Evolutionary conservation across 1,140 invertebrate genomes (phyloP).

Genomic region (Brachionus rubens): DNA sequence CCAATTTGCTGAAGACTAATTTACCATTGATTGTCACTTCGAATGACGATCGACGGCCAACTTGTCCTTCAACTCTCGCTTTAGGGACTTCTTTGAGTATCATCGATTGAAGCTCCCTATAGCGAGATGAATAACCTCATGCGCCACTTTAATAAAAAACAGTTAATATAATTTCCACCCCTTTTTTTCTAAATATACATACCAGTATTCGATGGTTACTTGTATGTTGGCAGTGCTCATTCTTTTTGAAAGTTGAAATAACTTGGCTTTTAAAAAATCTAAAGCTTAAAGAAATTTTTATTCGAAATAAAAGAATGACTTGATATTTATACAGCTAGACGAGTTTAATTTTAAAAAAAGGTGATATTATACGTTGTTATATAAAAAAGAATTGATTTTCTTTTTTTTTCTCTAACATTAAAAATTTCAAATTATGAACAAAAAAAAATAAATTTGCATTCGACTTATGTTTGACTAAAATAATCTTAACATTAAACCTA

Average conservation of each 20-base stretch:
- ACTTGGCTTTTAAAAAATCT: too few species aligned
- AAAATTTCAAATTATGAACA: too few species aligned
- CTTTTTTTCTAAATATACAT: neutral
- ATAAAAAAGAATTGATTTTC: too few species aligned
- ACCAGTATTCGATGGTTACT: slow-evolving; percentile 38
- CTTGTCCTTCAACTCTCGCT: slow-evolving; percentile 39
- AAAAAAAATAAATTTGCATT: too few species aligned
- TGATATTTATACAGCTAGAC: too few species aligned
- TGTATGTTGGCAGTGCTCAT: neutral
- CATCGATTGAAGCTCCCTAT: neutral
- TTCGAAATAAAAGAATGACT: too few species aligned
- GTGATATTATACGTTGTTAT: too few species aligned
- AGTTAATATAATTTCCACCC: neutral
- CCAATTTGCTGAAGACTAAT: slow-evolving; percentile 36
- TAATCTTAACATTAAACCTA: slow-evolving; percentile 38
- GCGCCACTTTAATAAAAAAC: slow-evolving; percentile 6
- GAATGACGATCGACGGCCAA: slow-evolving; percentile 44
- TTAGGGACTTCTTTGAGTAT: slow-evolving; percentile 23
- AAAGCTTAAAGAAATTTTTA: too few species aligned
- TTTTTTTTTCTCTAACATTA: too few species aligned
- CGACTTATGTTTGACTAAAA: neutral
- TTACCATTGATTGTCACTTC: slow-evolving; percentile 44
- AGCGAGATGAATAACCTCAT: slow-evolving; percentile 44
- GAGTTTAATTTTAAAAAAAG: too few species aligned
- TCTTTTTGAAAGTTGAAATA: too few species aligned